Evolutionary conservation across 2,797 vertebrate genomes (phyloP).

Genomic region (Anguilla megastoma): DNA sequence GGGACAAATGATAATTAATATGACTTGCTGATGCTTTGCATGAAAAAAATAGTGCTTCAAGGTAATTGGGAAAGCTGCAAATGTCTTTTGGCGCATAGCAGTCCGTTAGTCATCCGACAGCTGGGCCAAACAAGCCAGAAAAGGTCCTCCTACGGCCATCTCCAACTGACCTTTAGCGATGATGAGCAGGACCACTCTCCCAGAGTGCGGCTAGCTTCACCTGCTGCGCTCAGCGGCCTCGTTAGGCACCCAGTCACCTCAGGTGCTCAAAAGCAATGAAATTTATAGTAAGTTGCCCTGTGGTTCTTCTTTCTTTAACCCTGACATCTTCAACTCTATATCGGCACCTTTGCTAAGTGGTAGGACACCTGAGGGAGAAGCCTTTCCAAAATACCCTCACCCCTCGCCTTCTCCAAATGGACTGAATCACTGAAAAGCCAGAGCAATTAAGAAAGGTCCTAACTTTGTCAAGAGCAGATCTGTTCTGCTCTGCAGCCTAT

Average conservation of each 20-base stretch:
- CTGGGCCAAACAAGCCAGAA: conserved; percentile 30
- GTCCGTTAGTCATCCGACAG: conserved; percentile 43
- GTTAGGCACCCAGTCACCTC: background rate
- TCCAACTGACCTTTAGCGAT: conserved; percentile 27
- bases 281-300: background rate
- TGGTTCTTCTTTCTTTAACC: background rate
- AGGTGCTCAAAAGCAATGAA: background rate
- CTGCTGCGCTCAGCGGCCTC: background rate
- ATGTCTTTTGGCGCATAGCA: conserved; percentile 27
- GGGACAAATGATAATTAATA: conserved; percentile 9
- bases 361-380: background rate
- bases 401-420: background rate
- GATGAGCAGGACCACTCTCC: conserved; percentile 22
- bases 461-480: background rate
- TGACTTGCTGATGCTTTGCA: conserved; percentile 12
- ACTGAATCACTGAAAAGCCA: background rate
- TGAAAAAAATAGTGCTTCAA: conserved; percentile 5
- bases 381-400: background rate
- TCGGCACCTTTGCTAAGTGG: background rate
- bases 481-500: background rate
- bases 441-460: background rate
- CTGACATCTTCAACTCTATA: background rate
- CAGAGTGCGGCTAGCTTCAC: conserved; percentile 4
- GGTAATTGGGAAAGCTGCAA: conserved; percentile 9
- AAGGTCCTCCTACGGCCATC: conserved; percentile 29